phyloP scores from a whole-genome alignment of 2,888 invertebrate genomes.

The Nasonia oneida region DNA sequence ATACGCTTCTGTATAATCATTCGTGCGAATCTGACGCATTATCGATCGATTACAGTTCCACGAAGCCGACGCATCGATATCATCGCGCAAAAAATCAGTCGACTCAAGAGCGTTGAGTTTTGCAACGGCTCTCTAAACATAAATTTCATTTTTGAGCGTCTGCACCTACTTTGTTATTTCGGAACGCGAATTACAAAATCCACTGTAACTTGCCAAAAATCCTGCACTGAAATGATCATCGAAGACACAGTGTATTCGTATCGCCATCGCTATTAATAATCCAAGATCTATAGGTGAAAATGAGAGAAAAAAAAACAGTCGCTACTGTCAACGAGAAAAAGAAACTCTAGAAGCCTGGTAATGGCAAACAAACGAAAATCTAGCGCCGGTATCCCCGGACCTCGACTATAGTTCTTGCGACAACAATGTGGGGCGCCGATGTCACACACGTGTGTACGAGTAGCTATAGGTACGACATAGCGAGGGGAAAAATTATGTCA shows the following conservation, averaged over 20 bases:
- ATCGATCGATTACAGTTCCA: not conserved
- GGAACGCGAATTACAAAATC: conserved; percentile 35
- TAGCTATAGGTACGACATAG: not conserved
- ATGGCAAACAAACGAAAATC: not conserved
- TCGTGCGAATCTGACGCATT: not conserved
- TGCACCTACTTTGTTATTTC: conserved; percentile 27
- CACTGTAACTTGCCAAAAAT: conserved; percentile 25
- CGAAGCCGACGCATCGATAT: not conserved
- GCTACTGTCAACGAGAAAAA: not conserved
- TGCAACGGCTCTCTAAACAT: not conserved
- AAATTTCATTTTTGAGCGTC: conserved; percentile 14
- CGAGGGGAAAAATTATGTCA: conserved; percentile 36
- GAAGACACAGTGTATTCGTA: not conserved
- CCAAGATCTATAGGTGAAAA: not conserved
- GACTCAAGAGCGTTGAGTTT: not conserved
- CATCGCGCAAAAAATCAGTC: too few species aligned
- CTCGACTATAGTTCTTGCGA: not conserved
- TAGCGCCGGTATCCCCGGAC: not conserved
- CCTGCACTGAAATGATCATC: not conserved
- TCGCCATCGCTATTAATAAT: not conserved
- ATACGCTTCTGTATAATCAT: not conserved
- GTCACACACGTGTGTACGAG: not conserved
- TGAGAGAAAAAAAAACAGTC: not conserved
- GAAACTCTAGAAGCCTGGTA: not conserved
- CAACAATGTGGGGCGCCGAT: conserved; percentile 5